Conservation (phyloP, 2,888 invertebrate species). For the Spisula subtruncata region DNA sequence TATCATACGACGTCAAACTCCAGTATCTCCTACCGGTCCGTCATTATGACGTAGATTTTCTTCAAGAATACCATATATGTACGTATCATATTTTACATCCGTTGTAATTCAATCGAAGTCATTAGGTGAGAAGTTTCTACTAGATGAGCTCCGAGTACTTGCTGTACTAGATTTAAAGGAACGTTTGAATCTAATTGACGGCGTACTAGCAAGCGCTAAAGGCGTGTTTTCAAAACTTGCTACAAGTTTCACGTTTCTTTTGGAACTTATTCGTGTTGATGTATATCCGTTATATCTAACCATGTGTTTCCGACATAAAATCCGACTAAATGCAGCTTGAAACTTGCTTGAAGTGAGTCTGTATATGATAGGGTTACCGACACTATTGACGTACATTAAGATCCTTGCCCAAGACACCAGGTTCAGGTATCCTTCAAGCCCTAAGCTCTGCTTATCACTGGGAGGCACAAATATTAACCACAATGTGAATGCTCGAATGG, state of each 20-base stretch:
- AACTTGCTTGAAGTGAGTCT: constrained; percentile 97
- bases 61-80: not conserved
- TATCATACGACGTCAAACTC: no score
- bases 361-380: constrained; percentile 97
- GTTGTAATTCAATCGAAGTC: not conserved
- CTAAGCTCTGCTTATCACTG: constrained; percentile 91
- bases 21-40: no score
- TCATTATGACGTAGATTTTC: no score
- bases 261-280: constrained; percentile 9
- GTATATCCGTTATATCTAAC: not conserved
- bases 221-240: not conserved
- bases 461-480: constrained; percentile 95
- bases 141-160: not conserved
- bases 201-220: not conserved
- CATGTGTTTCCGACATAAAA: not conserved
- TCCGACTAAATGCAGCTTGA: constrained; percentile 88
- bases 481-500: constrained; percentile 95
- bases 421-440: constrained; percentile 94
- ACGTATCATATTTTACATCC: not conserved
- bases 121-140: not conserved
- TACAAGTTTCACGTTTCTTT: not conserved
- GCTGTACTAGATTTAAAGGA: not conserved
- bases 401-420: constrained; percentile 94
- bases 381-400: constrained; percentile 95
- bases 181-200: constrained; percentile 7